Base-by-base conservation (phyloP, 1,140 invertebrate species). In the Danaus melanippus region DNA sequence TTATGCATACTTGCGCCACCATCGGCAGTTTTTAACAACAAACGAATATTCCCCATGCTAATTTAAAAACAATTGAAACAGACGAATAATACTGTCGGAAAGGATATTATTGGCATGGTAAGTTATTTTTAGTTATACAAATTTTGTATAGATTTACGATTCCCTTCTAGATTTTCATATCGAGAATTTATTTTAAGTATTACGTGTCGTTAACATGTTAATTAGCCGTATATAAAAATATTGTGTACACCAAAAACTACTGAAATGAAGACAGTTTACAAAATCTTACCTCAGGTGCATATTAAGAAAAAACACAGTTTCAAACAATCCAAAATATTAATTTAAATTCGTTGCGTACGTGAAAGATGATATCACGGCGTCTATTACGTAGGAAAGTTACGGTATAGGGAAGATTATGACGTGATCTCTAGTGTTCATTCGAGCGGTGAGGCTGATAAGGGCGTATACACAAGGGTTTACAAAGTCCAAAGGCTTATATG, bases 1-100 rank as follows among this genome's bases (percentile, higher is more conserved):
- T 74, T 71, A 71, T 69, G 60, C 62, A 61, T 64, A 57, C 55
- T 48, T 51, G 50, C 41, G 52, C 58, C 49, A 58, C 48, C 61
- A 62, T 59, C 57, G 39, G 15, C 44, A 57, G 60, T 56, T 57
- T 54, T 49, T 54, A 48, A 43, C n/a, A 46, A 15, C 45, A 60
- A 47, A 50, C 21, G 21, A 32, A 32, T 32, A 32, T 32, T 32
- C 21, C 21, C 21, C 21, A 32, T 32, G 53, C 46, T 39, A 56
- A 56, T 56, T 56, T 56, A 42, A 48, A 49, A 12, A 32, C 45
- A 12, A 54, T 32, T 42, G 53, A 47, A 42, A 42, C 39, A 46
- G 10, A 15, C 15, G 15, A 54, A 47, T 42, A 40, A 17, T 42
- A 54, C 42, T 54, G 44, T 10, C 1, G 40, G 42, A 42, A 2